Evolutionary conservation across 2,888 invertebrate species (phyloP), one percentile per base, ranked within the genome.

Genomic region (Orthonevra nobilis): DNA sequence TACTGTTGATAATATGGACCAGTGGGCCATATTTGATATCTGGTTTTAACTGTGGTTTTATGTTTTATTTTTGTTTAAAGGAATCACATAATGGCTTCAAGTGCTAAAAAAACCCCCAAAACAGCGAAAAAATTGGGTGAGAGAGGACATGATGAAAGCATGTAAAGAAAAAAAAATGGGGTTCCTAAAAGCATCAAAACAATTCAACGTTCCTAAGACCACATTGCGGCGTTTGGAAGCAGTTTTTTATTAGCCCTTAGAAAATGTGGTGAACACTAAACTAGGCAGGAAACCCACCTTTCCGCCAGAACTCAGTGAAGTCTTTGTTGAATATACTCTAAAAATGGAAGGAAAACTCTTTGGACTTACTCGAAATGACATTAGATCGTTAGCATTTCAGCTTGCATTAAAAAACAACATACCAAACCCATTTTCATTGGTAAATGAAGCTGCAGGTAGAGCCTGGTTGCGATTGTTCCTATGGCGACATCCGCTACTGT

Each of bases 291-390:
- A n/a, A n/a, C n/a, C n/a, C n/a, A n/a, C n/a, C n/a, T n/a, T n/a
- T n/a, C n/a, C n/a, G n/a, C n/a, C n/a, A n/a, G n/a, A n/a, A n/a
- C n/a, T n/a, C n/a, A n/a, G n/a, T 32, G 36, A 15, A 36, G 15
- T 32, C 32, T 32, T 32, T 32, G 54, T 68, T 5, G 58, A 68
- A 12, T 68, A 68, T 40, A 48, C 38, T 20, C 14, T 68, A 32
- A 17, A 36, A 12, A 68, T 58, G 56, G 40, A 69, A 40, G 50
- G 38, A 34, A 69, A 69, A 56, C 28, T 46, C 34, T 68, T 68
- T 36, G 66, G 52, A 17, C 28, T 52, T 30, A 64, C 23, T 19
- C 26, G 64, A 30, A 52, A 64, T 30, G 64, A 50, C 38, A 40
- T 42, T 20, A 30, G 60, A 32, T 60, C 50, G n/a, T 40, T 60